phyloP scores from a whole-genome alignment of 2,113 vertebrate genomes.

The Oxyura jamaicensis region DNA sequence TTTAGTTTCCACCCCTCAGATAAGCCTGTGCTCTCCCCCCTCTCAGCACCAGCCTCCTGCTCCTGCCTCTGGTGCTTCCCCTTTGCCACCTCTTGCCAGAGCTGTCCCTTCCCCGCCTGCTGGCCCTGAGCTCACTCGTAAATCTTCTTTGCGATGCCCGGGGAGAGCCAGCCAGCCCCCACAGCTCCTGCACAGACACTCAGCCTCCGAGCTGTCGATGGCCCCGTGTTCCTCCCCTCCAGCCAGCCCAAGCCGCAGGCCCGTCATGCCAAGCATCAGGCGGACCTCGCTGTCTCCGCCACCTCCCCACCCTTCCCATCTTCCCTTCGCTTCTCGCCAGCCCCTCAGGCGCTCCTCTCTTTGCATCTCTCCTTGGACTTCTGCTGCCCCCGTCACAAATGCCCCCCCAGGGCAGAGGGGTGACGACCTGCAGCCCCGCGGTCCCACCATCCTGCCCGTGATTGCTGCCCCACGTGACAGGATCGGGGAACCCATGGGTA shows the following conservation, averaged over 20 bases:
- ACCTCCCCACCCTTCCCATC: slow-evolving; percentile 79
- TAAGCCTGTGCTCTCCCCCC: slow-evolving; percentile 81
- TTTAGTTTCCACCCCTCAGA: slow-evolving; percentile 76
- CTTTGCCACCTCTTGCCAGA: slow-evolving; percentile 72
- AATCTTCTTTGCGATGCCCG: background rate
- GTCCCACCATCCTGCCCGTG: slow-evolving; percentile 79
- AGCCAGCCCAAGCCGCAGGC: slow-evolving; percentile 76
- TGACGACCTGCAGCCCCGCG: slow-evolving; percentile 70
- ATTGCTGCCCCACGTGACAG: slow-evolving; percentile 74
- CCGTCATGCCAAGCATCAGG: slow-evolving; percentile 75
- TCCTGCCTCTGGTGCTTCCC: slow-evolving; percentile 75
- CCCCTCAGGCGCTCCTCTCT: slow-evolving; percentile 73
- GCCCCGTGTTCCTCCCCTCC: slow-evolving; percentile 82
- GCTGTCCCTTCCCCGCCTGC: slow-evolving; percentile 74
- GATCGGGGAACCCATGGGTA: slow-evolving; percentile 74
- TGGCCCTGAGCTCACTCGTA: background rate
- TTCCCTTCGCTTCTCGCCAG: slow-evolving; percentile 41
- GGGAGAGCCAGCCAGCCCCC: slow-evolving; percentile 34
- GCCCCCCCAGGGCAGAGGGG: slow-evolving; percentile 73
- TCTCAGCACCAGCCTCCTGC: slow-evolving; percentile 81
- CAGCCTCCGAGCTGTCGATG: slow-evolving; percentile 82
- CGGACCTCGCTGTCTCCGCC: slow-evolving; percentile 83
- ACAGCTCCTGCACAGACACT: slow-evolving; percentile 78
- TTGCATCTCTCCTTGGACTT: slow-evolving; percentile 75
- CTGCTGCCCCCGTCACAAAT: slow-evolving; percentile 73